These are phyloP conservation scores for Clarias fuscus DNA, from an alignment of 2,797 vertebrate genomes.

Conservation along the genomic window DNA sequence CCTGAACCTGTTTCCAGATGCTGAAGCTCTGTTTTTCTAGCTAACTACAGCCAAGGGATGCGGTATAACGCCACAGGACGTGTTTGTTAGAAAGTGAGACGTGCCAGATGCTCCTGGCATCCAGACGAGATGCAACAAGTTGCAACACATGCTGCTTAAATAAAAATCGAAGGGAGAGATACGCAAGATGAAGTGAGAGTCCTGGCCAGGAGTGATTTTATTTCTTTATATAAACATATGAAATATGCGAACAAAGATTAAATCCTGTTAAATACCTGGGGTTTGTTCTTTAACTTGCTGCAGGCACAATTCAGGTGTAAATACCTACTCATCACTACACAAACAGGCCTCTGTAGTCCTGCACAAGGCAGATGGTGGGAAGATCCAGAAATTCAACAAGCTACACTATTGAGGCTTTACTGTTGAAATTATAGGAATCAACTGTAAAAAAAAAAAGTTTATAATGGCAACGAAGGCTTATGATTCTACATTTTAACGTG, in stretches of 20 bases:
- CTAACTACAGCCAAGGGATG: constrained; percentile 38
- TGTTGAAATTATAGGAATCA: neutral
- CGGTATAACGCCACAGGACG: constrained; percentile 48
- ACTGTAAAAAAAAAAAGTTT: neutral
- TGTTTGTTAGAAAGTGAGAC: constrained; percentile 55
- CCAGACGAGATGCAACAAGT: constrained; percentile 62
- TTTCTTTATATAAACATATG: constrained; percentile 70
- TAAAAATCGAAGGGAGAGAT: constrained; percentile 61
- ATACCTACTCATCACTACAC: constrained; percentile 40
- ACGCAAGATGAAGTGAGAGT: constrained; percentile 59
- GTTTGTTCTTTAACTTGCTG: constrained; percentile 48
- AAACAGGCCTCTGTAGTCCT: constrained; percentile 42
- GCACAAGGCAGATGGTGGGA: neutral
- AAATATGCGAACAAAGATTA: constrained; percentile 63
- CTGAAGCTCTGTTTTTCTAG: constrained; percentile 23
- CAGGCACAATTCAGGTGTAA: constrained; percentile 55
- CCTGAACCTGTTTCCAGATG: neutral
- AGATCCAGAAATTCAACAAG: neutral
- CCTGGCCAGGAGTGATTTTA: constrained; percentile 64
- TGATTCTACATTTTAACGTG: neutral
- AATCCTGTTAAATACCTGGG: constrained; percentile 58
- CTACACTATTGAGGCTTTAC: neutral
- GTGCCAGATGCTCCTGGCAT: constrained; percentile 52
- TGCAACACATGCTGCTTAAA: constrained; percentile 65
- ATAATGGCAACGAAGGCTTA: no score